Evolutionary conservation across 2,888 invertebrate genomes (phyloP).

Genomic region (Congeria kusceri): DNA sequence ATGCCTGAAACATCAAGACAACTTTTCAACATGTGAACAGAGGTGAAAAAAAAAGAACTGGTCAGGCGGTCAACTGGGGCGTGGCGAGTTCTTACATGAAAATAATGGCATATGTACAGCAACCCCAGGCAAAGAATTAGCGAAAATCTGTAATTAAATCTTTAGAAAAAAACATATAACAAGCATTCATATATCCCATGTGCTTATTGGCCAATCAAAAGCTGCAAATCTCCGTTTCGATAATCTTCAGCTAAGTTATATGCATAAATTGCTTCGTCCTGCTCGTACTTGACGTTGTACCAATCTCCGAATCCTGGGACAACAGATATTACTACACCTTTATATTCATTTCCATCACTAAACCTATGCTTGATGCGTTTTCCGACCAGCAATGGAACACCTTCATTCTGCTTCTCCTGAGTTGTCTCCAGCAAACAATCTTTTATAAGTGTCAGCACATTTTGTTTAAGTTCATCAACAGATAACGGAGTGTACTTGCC

Average conservation of each 20-base stretch:
- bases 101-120: too few species aligned
- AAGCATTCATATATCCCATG: too few species aligned
- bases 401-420: constrained; percentile 1
- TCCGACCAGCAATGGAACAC: constrained; percentile 14
- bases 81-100: too few species aligned
- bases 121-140: neutral
- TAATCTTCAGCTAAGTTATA: constrained; percentile 30
- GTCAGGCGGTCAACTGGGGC: too few species aligned
- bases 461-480: constrained; percentile 15
- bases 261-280: constrained; percentile 35
- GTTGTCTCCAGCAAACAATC: neutral
- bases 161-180: neutral
- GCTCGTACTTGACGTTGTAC: constrained; percentile 41
- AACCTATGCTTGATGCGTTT: constrained; percentile 21
- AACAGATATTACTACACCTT: neutral
- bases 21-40: constrained; percentile 1
- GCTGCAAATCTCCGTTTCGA: constrained; percentile 21
- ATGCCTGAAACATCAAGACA: constrained; percentile 3
- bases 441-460: constrained; percentile 14
- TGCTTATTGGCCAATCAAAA: constrained; percentile 5
- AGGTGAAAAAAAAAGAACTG: neutral
- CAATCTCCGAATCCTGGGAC: constrained; percentile 34
- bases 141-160: constrained; percentile 1
- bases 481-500: constrained; percentile 12
- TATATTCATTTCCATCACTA: constrained; percentile 1